Evolutionary conservation across 2,113 vertebrate species (phyloP), one percentile per base, ranked within the genome.

Genomic region (Clarias macrocephalus): DNA sequence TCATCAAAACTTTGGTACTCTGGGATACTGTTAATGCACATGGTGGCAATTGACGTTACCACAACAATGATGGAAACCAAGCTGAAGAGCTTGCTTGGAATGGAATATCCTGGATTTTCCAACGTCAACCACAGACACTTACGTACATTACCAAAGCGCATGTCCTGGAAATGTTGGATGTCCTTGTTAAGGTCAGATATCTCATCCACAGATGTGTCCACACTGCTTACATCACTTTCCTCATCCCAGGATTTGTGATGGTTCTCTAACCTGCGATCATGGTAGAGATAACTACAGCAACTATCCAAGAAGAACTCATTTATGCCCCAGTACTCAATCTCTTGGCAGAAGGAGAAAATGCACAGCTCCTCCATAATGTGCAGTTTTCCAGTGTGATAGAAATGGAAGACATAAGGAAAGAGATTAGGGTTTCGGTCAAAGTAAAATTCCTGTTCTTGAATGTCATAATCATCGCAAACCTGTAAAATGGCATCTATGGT

Each of bases 301-400:
- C 95, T 93, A 93, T 98, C 98, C 92, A 99, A 95, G 92, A 98
- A 98, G 94, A 96, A 97, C 85, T 99, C 98, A 0, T 97, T 97
- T 94, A 99, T 97, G 92, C 98, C 98, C 98, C 98, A 99, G 92
- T 99, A 99, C 91, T 99, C 98, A 0, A 99, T 97, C 94, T 99
- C 98, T 94, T 99, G 98, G 91, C 97, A 97, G 92, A 99, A 99
- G 90, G 97, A 99, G 94, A 99, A 99, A 89, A 99, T 97, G 0
- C 98, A 99, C 88, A 99, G 94, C 93, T 98, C 98, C 52, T 99
- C 98, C 95, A 99, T 98, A 92, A 99, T 95, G 23, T 99, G 98
- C 86, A 99, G 96, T 91, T 96, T 98, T 13, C 98, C 98, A 0
- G 98, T 99, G 93, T 97, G 97, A 93, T 99, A 99, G 91, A 99